Conservation (phyloP, 2,113 vertebrate genomes). For the Myanophis thanlyinensis region DNA sequence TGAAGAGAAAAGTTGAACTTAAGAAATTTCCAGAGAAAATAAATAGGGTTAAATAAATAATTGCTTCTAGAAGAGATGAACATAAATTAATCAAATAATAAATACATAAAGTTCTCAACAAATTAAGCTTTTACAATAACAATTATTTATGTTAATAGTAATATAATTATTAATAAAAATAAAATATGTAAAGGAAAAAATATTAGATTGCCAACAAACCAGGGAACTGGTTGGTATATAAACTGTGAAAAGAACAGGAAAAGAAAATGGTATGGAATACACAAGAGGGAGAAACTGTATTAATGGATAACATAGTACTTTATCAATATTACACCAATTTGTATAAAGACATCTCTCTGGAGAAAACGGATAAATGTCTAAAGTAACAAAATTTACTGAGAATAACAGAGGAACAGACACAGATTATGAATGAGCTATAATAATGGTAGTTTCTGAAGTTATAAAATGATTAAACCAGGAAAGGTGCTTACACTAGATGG, state of each 20-base stretch:
- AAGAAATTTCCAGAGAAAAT: not conserved
- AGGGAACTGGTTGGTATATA: not conserved
- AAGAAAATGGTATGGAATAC: not conserved
- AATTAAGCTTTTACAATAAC: not conserved
- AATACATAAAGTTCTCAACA: not conserved
- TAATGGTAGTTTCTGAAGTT: not conserved
- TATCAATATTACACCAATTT: not conserved
- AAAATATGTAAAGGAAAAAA: not conserved
- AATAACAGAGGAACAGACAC: not conserved
- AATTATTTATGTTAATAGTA: not conserved
- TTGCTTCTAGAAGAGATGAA: too few species aligned
- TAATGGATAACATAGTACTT: not conserved
- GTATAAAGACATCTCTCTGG: not conserved
- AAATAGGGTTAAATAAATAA: too few species aligned
- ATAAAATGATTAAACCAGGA: not conserved
- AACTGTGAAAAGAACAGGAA: not conserved
- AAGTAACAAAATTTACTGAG: not conserved
- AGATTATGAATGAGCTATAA: not conserved
- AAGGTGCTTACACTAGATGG: not conserved
- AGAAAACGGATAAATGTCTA: not conserved
- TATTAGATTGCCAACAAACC: not conserved
- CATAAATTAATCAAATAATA: too few species aligned
- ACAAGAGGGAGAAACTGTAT: not conserved
- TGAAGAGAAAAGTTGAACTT: not conserved
- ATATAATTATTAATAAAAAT: not conserved